A percentile compares a stretch with the other conserved stretches of the same genome.
phyloP scores from a whole-genome alignment of 2,113 vertebrate species.

The Crotalus horridus region DNA sequence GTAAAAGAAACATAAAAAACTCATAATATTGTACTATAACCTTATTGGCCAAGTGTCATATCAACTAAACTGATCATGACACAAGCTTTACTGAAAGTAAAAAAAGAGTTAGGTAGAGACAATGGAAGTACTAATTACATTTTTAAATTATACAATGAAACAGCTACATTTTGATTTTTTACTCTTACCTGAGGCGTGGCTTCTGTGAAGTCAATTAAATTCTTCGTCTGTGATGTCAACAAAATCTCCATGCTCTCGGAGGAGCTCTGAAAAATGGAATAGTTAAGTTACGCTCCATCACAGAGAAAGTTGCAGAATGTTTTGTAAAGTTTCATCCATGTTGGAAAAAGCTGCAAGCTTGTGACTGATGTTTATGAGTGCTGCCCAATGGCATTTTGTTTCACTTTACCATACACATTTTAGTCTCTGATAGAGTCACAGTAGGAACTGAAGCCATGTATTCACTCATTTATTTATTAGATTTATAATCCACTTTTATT shows the following conservation, averaged over 20 bases:
- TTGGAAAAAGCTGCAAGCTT: not conserved
- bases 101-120: not conserved
- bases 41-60: not conserved
- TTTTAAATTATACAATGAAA: conserved; percentile 17
- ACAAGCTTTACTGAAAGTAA: not conserved
- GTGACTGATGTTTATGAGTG: not conserved
- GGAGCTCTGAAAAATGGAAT: conserved; percentile 74
- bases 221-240: conserved; percentile 74
- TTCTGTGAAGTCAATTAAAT: conserved; percentile 93
- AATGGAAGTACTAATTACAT: not conserved
- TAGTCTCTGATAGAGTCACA: not conserved
- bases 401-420: not conserved
- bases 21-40: not conserved
- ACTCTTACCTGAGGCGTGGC: conserved; percentile 75
- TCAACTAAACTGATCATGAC: not conserved
- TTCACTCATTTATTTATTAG: not conserved
- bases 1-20: conserved; percentile 39
- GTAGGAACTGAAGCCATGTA: not conserved
- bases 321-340: not conserved
- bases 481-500: not conserved
- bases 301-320: conserved; percentile 18
- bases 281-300: conserved; percentile 43
- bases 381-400: not conserved
- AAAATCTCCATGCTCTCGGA: conserved; percentile 78
- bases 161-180: conserved; percentile 40